Conservation (phyloP, 2,797 vertebrate species). For the Gouania willdenowi region DNA sequence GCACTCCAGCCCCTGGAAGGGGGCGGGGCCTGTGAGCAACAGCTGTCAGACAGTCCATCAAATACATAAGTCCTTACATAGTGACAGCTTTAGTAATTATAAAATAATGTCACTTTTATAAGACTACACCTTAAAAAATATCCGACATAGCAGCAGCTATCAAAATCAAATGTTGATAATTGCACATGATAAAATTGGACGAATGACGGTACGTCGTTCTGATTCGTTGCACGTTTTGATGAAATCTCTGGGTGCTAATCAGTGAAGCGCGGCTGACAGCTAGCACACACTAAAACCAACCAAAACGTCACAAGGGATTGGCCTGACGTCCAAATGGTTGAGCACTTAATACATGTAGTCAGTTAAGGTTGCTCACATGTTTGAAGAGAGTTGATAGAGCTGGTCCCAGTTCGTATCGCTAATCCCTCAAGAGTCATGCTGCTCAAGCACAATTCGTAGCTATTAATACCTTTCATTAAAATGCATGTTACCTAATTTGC, state of each 20-base stretch:
- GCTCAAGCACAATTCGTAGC: background rate
- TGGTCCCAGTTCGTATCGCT: background rate
- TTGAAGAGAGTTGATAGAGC: background rate
- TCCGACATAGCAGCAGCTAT: too few species aligned
- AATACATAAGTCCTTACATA: too few species aligned
- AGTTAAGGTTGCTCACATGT: background rate
- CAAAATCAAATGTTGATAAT: background rate
- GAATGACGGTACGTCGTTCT: too few species aligned
- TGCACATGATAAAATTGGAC: background rate
- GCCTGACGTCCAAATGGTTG: background rate
- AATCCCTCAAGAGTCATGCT: background rate
- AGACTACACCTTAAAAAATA: too few species aligned
- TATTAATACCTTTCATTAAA: background rate
- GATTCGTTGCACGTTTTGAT: background rate
- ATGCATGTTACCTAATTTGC: background rate
- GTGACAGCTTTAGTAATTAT: too few species aligned
- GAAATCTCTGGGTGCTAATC: background rate
- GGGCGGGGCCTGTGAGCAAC: too few species aligned
- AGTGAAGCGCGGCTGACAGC: background rate
- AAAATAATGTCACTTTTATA: too few species aligned
- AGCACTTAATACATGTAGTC: too few species aligned
- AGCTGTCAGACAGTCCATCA: too few species aligned
- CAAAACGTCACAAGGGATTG: background rate
- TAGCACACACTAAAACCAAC: background rate
- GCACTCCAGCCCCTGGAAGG: too few species aligned